Base-by-base conservation (phyloP, 2,797 vertebrate genomes). In the Tachyglossus aculeatus region DNA sequence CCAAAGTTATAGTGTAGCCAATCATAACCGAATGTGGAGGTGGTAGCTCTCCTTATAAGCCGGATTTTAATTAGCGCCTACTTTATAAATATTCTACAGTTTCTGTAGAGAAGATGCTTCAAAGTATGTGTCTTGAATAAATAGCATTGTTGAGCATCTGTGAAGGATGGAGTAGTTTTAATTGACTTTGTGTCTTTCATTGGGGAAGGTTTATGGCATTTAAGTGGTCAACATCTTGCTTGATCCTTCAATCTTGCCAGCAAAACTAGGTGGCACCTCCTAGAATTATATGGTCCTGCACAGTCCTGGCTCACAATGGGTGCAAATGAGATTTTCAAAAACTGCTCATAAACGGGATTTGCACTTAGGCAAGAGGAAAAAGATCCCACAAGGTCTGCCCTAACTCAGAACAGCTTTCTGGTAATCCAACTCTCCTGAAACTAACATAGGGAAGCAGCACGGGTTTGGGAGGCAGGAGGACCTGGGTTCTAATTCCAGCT, bases 191-290 rank as follows among this genome's bases (percentile, higher is more conserved):
- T 36, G 0, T 43, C n/a, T 3, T 6, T 54, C n/a, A n/a, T n/a
- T n/a, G n/a, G n/a, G n/a, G n/a, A n/a, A n/a, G n/a, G 27, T 27
- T 13, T 3, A n/a, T 36, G 37, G 19, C 5, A 6, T 65, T 71
- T 27, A 22, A 8, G 13, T 36, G 52, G 33, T n/a, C 60, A 57
- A 9, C 25, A 33, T 43, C 31, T 9, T 6, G 32, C 31, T n/a
- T n/a, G n/a, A n/a, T n/a, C n/a, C n/a, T n/a, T n/a, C n/a, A 71
- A 71, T 79, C 62, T 69, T 45, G 63, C 7, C 15, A 41, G 24
- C 21, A 53, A 71, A 63, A 74, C 55, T 53, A 85, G 80, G 71
- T 74, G 75, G 75, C 40, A 13, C 14, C 74, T 39, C 43, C 22
- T 24, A 44, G 52, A 83, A 45, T 8, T 66, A 4, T 27, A 7